Percentiles rank a stretch among this genome's conserved stretches.
Conservation (phyloP, 2,888 invertebrate genomes). For the Notocelia uddmanniana region DNA sequence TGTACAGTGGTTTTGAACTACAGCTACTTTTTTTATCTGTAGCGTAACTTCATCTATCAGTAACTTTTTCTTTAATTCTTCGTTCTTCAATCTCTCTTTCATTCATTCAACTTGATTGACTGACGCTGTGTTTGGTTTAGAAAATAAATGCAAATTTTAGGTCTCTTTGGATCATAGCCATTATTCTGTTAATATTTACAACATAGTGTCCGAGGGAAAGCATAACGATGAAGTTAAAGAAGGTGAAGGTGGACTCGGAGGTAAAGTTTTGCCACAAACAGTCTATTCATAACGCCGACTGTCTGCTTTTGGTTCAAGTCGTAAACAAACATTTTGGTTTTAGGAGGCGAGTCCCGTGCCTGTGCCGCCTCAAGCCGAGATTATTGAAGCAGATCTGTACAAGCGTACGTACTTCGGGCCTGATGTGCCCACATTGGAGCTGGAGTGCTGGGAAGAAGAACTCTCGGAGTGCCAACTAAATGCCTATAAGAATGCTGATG, state of each 20-base stretch:
- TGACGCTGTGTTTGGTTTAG: slow-evolving; percentile 11
- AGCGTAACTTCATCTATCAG: no score
- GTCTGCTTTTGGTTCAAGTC: slow-evolving; percentile 27
- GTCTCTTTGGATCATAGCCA: slow-evolving; percentile 44
- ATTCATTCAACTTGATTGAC: slow-evolving; percentile 9
- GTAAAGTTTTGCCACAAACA: slow-evolving; percentile 50
- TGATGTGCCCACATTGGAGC: slow-evolving; percentile 85
- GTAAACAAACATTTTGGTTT: slow-evolving; percentile 46
- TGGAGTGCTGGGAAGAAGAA: slow-evolving; percentile 91
- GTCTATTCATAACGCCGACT: slow-evolving; percentile 16
- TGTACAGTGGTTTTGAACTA: no score
- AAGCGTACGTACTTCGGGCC: slow-evolving; percentile 82
- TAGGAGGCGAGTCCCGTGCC: slow-evolving; percentile 57
- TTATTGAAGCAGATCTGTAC: slow-evolving; percentile 80
- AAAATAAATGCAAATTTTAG: slow-evolving; percentile 12
- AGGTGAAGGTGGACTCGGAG: slow-evolving; percentile 70
- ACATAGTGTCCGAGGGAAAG: slow-evolving; percentile 4
- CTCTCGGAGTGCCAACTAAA: slow-evolving; percentile 88
- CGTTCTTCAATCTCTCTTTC: slow-evolving; percentile 16
- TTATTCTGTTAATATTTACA: slow-evolving; percentile 6
- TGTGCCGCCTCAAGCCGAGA: slow-evolving; percentile 76
- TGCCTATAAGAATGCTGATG: slow-evolving; percentile 87
- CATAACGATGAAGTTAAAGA: slow-evolving; percentile 71
- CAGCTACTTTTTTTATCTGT: no score
- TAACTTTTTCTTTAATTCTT: no score